phyloP scores from a whole-genome alignment of 2,797 vertebrate genomes.

The Crenuchus spilurus region DNA sequence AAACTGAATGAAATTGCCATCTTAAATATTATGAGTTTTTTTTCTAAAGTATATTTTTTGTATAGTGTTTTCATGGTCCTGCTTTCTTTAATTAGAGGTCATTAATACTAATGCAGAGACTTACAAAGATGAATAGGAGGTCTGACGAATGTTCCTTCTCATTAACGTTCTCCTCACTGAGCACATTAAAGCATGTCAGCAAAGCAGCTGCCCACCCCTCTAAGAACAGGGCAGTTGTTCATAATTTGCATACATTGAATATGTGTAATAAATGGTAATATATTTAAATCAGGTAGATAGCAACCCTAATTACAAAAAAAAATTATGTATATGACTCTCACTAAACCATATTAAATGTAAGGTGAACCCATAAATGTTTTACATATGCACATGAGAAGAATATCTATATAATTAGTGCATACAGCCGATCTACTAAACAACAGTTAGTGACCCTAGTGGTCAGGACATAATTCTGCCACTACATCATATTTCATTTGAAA shows the following conservation, averaged over 20 bases:
- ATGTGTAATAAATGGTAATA: slow-evolving; percentile 64
- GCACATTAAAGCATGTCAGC: slow-evolving; percentile 35
- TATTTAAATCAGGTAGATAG: slow-evolving; percentile 61
- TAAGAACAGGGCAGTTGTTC: slow-evolving; percentile 51
- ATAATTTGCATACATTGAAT: slow-evolving; percentile 64
- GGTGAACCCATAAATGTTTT: slow-evolving; percentile 53
- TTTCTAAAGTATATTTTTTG: background rate
- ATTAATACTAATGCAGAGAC: slow-evolving; percentile 46
- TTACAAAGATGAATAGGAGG: slow-evolving; percentile 36
- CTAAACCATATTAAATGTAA: slow-evolving; percentile 61
- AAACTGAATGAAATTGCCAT: background rate
- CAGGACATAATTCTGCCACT: background rate
- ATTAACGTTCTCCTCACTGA: slow-evolving; percentile 42
- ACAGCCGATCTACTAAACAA: slow-evolving; percentile 51
- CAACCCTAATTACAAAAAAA: slow-evolving; percentile 60
- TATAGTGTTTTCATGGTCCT: background rate
- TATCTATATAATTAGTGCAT: slow-evolving; percentile 45
- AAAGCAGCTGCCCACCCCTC: slow-evolving; percentile 36
- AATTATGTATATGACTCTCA: slow-evolving; percentile 59
- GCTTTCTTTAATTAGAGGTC: slow-evolving; percentile 53
- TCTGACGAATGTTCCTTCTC: slow-evolving; percentile 23
- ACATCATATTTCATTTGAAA: background rate
- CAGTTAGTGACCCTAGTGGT: slow-evolving; percentile 38
- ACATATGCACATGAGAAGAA: slow-evolving; percentile 33
- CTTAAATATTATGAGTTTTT: background rate